Evolutionary conservation across 2,888 invertebrate species (phyloP).

Genomic region (Philereme vetulata): DNA sequence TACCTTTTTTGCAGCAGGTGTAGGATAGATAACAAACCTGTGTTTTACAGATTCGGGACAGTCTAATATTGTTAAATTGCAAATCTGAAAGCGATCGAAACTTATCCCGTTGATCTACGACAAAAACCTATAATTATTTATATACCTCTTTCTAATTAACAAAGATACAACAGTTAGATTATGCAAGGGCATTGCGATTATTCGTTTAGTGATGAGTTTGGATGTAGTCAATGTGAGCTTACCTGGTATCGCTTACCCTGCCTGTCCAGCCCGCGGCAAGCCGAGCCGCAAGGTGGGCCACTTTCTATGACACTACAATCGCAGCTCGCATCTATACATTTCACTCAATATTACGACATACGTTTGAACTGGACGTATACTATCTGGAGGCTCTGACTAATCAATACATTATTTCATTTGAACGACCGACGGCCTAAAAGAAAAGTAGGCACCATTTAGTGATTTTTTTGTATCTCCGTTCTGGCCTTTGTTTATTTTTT

Average conservation of each 20-base stretch:
- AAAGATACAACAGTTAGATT: no score
- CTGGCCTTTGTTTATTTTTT: slow-evolving; percentile 7
- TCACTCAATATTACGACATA: slow-evolving; percentile 10
- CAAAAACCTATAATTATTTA: no score
- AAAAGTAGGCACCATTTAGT: no score
- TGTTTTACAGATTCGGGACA: no score
- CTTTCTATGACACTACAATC: slow-evolving; percentile 24
- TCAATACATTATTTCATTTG: background rate
- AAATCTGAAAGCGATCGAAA: no score
- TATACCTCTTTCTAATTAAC: no score
- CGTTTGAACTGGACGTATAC: background rate
- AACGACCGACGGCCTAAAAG: no score
- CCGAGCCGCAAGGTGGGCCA: slow-evolving; percentile 18
- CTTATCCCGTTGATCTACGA: no score
- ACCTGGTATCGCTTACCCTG: slow-evolving; percentile 8
- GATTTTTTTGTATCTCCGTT: background rate
- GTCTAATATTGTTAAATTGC: no score
- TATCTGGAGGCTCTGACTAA: background rate
- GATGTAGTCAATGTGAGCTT: slow-evolving; percentile 14
- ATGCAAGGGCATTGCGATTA: no score
- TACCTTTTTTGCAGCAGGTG: no score
- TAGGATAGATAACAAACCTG: no score
- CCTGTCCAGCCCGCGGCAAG: slow-evolving; percentile 11
- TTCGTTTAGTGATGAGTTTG: slow-evolving; percentile 15
- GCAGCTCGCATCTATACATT: slow-evolving; percentile 12